Conservation (phyloP, 2,888 invertebrate species). For the Callinectes sapidus region DNA sequence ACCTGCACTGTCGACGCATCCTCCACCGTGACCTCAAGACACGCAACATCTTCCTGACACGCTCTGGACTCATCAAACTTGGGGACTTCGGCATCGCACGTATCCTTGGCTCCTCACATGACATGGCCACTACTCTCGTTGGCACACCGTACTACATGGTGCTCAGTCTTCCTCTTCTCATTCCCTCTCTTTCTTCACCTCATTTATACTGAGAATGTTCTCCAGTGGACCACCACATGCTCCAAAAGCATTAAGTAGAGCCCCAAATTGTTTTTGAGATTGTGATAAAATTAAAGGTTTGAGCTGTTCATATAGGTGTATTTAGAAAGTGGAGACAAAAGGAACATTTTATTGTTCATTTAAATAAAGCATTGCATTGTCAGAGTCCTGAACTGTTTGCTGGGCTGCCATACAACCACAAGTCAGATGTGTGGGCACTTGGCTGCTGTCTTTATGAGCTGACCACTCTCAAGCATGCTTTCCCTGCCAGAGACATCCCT, state of each 20-base stretch:
- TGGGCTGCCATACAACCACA: conserved; percentile 65
- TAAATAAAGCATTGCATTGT: not conserved
- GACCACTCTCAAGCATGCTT: conserved; percentile 57
- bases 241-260: not conserved
- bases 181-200: not conserved
- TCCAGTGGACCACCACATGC: not conserved
- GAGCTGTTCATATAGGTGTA: not conserved
- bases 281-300: too few species aligned
- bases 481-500: conserved; percentile 54
- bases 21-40: conserved; percentile 67
- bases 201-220: not conserved
- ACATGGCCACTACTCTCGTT: conserved; percentile 64
- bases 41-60: conserved; percentile 62
- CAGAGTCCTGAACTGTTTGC: conserved; percentile 66
- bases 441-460: conserved; percentile 65
- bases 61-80: conserved; percentile 60
- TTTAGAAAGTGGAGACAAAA: not conserved
- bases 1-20: conserved; percentile 57
- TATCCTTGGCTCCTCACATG: conserved; percentile 51
- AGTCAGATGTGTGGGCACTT: conserved; percentile 64
- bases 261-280: not conserved
- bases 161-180: not conserved
- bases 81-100: conserved; percentile 67
- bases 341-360: not conserved
- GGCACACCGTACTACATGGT: conserved; percentile 69